Conservation (phyloP, 2,797 vertebrate species). For the Brotula barbata region DNA sequence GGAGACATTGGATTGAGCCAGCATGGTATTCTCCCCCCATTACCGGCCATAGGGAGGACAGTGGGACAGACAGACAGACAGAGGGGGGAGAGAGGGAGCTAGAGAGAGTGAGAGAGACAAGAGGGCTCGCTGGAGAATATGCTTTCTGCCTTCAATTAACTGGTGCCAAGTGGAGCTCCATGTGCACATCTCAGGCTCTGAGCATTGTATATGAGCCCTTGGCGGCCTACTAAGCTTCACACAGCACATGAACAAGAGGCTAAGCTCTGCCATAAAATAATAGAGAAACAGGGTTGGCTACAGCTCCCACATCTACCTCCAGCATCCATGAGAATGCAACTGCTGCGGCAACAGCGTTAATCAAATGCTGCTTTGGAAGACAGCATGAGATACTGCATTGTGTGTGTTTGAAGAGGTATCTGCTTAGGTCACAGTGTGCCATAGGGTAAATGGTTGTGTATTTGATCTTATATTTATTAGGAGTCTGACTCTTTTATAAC, state of each 20-base stretch:
- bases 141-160: conserved; percentile 65
- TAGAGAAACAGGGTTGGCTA: conserved; percentile 48
- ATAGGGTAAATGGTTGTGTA: conserved; percentile 53
- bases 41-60: no score
- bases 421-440: conserved; percentile 58
- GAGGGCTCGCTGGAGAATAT: conserved; percentile 56
- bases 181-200: conserved; percentile 53
- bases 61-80: no score
- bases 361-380: conserved; percentile 49
- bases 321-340: conserved; percentile 32
- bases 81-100: not conserved
- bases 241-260: conserved; percentile 52
- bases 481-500: conserved; percentile 48
- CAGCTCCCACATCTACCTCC: conserved; percentile 36
- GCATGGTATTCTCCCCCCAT: no score
- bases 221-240: conserved; percentile 47
- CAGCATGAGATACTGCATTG: conserved; percentile 41
- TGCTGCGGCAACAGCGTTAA: conserved; percentile 41
- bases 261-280: conserved; percentile 53
- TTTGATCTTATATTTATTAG: conserved; percentile 59
- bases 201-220: conserved; percentile 42
- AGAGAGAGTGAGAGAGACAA: conserved; percentile 17
- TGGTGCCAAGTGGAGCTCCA: conserved; percentile 56
- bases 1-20: conserved; percentile 1
- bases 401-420: conserved; percentile 55